These are phyloP conservation scores for Drosophila sucinea DNA, from an alignment of 1,140 invertebrate genomes.

Conservation along the genomic window DNA sequence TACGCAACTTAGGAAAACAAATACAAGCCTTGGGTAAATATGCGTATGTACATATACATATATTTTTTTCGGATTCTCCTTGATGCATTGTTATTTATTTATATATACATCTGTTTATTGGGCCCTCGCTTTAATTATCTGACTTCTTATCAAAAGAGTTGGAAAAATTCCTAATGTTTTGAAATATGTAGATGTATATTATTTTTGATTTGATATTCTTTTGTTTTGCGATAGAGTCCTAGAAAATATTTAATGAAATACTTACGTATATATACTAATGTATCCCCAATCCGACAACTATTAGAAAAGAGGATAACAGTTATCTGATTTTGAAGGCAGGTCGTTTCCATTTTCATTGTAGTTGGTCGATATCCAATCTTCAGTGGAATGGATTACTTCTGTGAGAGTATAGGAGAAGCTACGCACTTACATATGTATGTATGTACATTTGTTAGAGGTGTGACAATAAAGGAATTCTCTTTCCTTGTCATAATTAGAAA, in stretches of 20 bases:
- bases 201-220: no score
- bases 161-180: background rate
- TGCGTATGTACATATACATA: background rate
- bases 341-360: no score
- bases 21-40: background rate
- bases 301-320: no score
- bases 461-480: background rate
- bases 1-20: background rate
- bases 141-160: background rate
- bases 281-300: no score
- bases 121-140: slow-evolving; percentile 1
- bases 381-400: no score
- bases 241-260: no score
- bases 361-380: no score
- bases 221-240: no score
- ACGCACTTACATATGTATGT: background rate
- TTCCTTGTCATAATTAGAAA: slow-evolving; percentile 5
- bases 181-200: background rate
- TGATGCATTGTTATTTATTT: background rate
- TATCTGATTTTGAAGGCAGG: no score
- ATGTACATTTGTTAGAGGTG: background rate
- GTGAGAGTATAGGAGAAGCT: no score
- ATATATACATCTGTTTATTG: background rate
- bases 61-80: background rate
- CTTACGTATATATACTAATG: no score